phyloP scores from a whole-genome alignment of 2,113 vertebrate genomes.

The Columba livia region DNA sequence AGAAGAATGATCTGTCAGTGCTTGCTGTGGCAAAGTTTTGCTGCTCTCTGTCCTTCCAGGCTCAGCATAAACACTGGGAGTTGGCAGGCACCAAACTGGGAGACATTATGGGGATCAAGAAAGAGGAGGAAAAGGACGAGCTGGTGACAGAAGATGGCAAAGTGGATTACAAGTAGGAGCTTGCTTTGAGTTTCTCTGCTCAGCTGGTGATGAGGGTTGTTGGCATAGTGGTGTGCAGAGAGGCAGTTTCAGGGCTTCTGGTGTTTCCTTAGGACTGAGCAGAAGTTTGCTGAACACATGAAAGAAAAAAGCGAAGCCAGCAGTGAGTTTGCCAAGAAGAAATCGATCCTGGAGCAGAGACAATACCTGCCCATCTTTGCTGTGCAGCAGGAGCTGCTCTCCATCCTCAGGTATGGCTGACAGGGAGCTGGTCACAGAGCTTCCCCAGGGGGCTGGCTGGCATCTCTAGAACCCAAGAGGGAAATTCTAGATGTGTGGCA shows the following conservation, averaged over 20 bases:
- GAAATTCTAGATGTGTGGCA: not conserved
- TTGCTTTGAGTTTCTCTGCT: not conserved
- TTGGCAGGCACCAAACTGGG: conserved; percentile 96
- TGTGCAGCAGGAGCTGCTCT: conserved; percentile 93
- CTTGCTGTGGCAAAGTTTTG: not conserved
- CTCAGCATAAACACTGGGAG: conserved; percentile 99
- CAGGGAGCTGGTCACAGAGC: not conserved
- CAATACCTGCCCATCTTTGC: conserved; percentile 97
- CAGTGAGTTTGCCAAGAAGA: conserved; percentile 97
- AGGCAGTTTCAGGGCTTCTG: not conserved
- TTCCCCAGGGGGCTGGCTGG: not conserved
- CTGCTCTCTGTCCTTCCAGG: conserved; percentile 73
- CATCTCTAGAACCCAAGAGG: not conserved
- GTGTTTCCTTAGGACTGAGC: conserved; percentile 83
- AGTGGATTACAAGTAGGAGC: conserved; percentile 91
- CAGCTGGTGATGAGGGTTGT: rapidly evolving
- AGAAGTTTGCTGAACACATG: conserved; percentile 99
- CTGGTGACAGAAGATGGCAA: conserved; percentile 88
- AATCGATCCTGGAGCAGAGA: conserved; percentile 92
- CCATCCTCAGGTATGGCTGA: conserved; percentile 88
- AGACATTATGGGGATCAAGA: conserved; percentile 98
- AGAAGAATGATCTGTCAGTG: not conserved
- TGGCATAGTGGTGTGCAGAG: not conserved
- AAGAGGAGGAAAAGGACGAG: conserved; percentile 84
- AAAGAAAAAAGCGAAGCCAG: conserved; percentile 92